Percentiles rank a stretch among this genome's conserved stretches.
Evolutionary conservation across 2,797 vertebrate genomes (phyloP).

Genomic region (Oophaga sylvatica): DNA sequence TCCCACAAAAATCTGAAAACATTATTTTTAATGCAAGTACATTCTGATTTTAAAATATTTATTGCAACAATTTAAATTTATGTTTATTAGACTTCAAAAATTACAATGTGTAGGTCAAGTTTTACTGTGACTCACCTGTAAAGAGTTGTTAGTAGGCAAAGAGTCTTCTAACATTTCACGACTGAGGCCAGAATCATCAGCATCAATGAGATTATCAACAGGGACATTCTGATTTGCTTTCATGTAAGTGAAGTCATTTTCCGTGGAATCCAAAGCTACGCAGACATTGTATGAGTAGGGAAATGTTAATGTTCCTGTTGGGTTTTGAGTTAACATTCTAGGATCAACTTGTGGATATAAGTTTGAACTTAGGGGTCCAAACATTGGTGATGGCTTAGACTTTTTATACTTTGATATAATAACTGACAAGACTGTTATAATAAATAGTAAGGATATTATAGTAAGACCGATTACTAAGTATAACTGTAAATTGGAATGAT

Average conservation of each 20-base stretch:
- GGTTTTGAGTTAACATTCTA: constrained; percentile 49
- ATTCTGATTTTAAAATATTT: neutral
- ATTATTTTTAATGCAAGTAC: neutral
- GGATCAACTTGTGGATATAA: constrained; percentile 44
- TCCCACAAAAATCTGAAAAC: neutral
- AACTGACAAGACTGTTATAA: constrained; percentile 66
- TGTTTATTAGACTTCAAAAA: neutral
- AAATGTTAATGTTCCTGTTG: constrained; percentile 54
- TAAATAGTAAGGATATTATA: constrained; percentile 69
- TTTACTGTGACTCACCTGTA: constrained; percentile 12
- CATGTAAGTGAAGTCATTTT: constrained; percentile 68
- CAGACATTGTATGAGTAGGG: constrained; percentile 65
- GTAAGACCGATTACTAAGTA: constrained; percentile 66
- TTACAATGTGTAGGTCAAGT: neutral
- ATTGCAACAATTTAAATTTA: neutral
- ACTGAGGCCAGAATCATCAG: constrained; percentile 43
- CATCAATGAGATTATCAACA: constrained; percentile 52
- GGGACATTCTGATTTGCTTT: constrained; percentile 46
- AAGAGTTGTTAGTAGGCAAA: neutral
- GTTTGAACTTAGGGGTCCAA: constrained; percentile 33
- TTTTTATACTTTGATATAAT: constrained; percentile 44
- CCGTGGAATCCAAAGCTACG: constrained; percentile 66
- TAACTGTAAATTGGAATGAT: constrained; percentile 62
- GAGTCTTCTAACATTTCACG: constrained; percentile 2
- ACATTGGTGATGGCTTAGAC: constrained; percentile 23